phyloP scores from a whole-genome alignment of 2,113 vertebrate genomes.

The Isichthys henryi region DNA sequence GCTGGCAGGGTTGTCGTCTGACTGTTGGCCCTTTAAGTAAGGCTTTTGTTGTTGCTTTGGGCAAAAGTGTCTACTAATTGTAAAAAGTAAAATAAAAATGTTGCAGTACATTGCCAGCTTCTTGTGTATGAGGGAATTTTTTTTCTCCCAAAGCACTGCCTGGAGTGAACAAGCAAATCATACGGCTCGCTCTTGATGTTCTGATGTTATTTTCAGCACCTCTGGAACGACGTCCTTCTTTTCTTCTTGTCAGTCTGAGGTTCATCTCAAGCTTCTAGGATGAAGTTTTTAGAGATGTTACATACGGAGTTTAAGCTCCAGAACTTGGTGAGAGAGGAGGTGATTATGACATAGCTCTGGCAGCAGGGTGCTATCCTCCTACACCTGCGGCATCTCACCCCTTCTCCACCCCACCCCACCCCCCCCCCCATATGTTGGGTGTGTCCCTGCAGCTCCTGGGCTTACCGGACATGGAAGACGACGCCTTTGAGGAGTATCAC shows the following conservation, averaged over 20 bases:
- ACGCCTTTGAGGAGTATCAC: conserved; percentile 93
- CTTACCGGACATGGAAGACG: conserved; percentile 90
- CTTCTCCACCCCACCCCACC: not conserved
- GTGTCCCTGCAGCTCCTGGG: conserved; percentile 72
- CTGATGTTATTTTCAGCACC: not conserved
- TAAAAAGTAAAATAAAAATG: not conserved
- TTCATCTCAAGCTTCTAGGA: not conserved
- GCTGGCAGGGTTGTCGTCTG: not conserved
- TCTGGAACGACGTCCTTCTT: not conserved
- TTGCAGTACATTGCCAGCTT: not conserved
- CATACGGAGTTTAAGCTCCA: not conserved
- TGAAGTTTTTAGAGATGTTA: not conserved
- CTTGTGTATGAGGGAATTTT: no score
- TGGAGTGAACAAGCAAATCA: not conserved
- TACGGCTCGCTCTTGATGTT: not conserved
- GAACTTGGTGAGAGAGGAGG: not conserved
- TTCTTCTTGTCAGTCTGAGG: not conserved
- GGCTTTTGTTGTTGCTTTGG: not conserved
- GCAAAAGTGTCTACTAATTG: not conserved
- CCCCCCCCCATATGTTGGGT: not conserved
- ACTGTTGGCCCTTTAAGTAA: not conserved
- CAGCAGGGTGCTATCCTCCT: not conserved
- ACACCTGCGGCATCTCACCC: not conserved
- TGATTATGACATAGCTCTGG: not conserved
- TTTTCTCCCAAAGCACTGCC: not conserved